These are phyloP conservation scores for Festucalex cinctus DNA, from an alignment of 2,113 vertebrate genomes.

Conservation along the genomic window DNA sequence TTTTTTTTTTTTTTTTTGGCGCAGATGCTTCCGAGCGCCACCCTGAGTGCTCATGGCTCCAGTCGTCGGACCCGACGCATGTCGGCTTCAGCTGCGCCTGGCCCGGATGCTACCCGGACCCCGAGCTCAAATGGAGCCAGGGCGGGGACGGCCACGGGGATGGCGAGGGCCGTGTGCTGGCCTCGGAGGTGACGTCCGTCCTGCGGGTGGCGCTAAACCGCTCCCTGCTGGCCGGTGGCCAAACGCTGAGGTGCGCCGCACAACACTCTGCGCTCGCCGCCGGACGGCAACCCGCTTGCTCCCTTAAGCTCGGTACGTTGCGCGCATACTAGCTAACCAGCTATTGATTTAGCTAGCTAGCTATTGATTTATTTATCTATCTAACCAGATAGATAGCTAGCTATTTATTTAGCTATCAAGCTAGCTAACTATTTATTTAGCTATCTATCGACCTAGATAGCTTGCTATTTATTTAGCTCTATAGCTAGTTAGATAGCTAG, in stretches of 20 bases:
- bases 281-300: slow-evolving; percentile 57
- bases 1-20: slow-evolving; percentile 8
- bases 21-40: slow-evolving; percentile 71
- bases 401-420: too few species aligned
- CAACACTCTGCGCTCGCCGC: slow-evolving; percentile 49
- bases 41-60: slow-evolving; percentile 72
- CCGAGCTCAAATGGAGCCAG: slow-evolving; percentile 77
- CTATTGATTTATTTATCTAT: too few species aligned
- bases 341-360: too few species aligned
- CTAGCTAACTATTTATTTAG: too few species aligned
- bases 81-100: slow-evolving; percentile 81
- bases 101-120: slow-evolving; percentile 79
- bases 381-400: too few species aligned
- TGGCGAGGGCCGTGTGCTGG: slow-evolving; percentile 2
- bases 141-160: slow-evolving; percentile 2
- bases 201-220: slow-evolving; percentile 70
- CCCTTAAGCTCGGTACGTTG: slow-evolving; percentile 80
- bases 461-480: too few species aligned
- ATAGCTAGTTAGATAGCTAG: too few species aligned
- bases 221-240: slow-evolving; percentile 64
- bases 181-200: slow-evolving; percentile 28
- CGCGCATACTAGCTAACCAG: neutral
- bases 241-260: slow-evolving; percentile 75
- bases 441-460: too few species aligned
- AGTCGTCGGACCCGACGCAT: neutral